A percentile compares a stretch with the other conserved stretches of the same genome.
phyloP scores from a whole-genome alignment of 2,113 vertebrate species.

The Notarius quadriscutis region DNA sequence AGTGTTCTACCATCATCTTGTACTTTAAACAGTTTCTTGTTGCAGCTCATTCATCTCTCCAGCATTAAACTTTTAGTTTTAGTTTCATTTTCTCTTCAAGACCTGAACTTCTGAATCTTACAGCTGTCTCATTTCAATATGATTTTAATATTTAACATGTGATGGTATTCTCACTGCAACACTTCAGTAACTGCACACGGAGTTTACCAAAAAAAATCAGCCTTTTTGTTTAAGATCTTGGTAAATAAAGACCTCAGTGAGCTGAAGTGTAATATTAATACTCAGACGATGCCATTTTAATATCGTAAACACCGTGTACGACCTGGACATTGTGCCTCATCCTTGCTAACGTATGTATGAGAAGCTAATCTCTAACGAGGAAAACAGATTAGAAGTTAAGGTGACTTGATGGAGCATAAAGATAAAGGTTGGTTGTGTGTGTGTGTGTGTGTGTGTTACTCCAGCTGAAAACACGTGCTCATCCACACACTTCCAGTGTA shows the following conservation, averaged over 20 bases:
- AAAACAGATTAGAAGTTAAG: not conserved
- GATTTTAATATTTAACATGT: too few species aligned
- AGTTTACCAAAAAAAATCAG: not conserved
- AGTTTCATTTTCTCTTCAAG: too few species aligned
- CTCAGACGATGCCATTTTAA: too few species aligned
- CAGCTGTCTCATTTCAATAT: too few species aligned
- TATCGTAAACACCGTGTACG: too few species aligned
- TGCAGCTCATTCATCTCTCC: too few species aligned
- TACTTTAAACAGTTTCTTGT: not conserved
- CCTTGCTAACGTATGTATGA: not conserved
- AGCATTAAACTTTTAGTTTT: too few species aligned
- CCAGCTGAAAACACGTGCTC: slow-evolving; percentile 97
- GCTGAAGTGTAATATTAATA: too few species aligned
- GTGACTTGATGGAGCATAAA: not conserved
- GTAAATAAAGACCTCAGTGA: not conserved
- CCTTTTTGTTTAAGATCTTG: too few species aligned
- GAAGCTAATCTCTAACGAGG: not conserved
- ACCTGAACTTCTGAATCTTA: too few species aligned
- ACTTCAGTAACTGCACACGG: not conserved
- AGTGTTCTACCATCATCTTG: not conserved
- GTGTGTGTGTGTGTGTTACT: slow-evolving; percentile 42
- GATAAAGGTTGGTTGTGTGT: not conserved
- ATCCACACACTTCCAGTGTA: slow-evolving; percentile 95
- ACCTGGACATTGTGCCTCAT: not conserved
- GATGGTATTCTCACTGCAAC: too few species aligned